Evolutionary conservation across 2,888 invertebrate genomes (phyloP).

Genomic region (Parnassius glacialis): DNA sequence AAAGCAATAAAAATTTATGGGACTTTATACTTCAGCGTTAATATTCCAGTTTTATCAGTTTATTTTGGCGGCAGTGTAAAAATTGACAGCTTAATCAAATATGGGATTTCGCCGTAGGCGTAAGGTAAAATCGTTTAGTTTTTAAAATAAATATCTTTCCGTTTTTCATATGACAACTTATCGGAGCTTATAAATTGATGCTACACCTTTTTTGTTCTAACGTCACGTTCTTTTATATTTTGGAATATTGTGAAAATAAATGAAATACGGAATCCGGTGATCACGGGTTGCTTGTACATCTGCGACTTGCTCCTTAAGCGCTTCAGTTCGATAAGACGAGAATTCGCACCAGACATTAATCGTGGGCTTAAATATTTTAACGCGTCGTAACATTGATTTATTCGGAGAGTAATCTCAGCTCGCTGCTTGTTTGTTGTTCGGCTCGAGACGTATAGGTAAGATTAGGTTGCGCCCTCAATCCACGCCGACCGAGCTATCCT

Average conservation of each 20-base stretch:
- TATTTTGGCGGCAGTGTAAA: conserved; percentile 12
- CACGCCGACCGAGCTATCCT: conserved; percentile 43
- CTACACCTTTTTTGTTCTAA: conserved; percentile 18
- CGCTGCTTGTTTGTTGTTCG: conserved; percentile 77
- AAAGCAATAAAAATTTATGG: conserved; percentile 20
- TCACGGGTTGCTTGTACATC: conserved; percentile 47
- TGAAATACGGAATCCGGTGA: conserved; percentile 42
- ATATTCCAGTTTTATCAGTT: conserved; percentile 19
- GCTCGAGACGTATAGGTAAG: conserved; percentile 75
- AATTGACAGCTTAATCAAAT: conserved; percentile 16
- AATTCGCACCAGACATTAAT: conserved; percentile 70
- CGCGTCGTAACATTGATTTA: conserved; percentile 81
- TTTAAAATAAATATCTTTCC: not conserved
- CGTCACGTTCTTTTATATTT: conserved; percentile 9
- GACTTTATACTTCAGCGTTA: conserved; percentile 20
- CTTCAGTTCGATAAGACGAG: conserved; percentile 61
- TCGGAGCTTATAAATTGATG: conserved; percentile 5
- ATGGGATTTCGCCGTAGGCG: conserved; percentile 6
- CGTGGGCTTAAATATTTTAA: conserved; percentile 80
- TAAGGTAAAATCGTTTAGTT: conserved; percentile 3
- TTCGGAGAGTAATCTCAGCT: conserved; percentile 75
- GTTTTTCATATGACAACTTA: not conserved
- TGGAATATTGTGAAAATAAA: conserved; percentile 43
- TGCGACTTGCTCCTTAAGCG: conserved; percentile 42
- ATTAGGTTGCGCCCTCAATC: conserved; percentile 64